A percentile compares a stretch with the other conserved stretches of the same genome.
Evolutionary conservation across 2,888 invertebrate species (phyloP).

Genomic region (Zeuzera pyrina): DNA sequence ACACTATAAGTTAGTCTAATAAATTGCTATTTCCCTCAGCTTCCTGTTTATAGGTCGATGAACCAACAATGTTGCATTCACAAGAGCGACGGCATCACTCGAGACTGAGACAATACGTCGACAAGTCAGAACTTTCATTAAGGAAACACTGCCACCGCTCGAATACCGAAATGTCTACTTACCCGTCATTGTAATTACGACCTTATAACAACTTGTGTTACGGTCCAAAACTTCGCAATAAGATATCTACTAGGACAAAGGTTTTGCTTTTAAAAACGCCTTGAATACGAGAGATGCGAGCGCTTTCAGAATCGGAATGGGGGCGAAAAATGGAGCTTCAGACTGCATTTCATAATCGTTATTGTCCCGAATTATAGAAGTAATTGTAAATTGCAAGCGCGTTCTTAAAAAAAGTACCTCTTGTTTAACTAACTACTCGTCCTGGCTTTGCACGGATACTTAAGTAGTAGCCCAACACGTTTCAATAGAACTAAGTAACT

Average conservation of each 20-base stretch:
- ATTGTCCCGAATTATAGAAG: too few species aligned
- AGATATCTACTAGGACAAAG: slow-evolving; percentile 20
- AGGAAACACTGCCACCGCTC: slow-evolving; percentile 29
- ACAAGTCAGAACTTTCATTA: slow-evolving; percentile 32
- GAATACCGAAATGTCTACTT: slow-evolving; percentile 21
- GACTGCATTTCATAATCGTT: too few species aligned
- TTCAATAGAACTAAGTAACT: neutral
- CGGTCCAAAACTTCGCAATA: slow-evolving; percentile 19
- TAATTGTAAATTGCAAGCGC: too few species aligned
- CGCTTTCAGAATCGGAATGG: slow-evolving; percentile 38
- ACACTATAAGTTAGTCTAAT: too few species aligned
- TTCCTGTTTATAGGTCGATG: slow-evolving; percentile 21
- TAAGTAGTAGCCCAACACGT: too few species aligned
- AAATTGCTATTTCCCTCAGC: neutral
- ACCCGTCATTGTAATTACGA: slow-evolving; percentile 14
- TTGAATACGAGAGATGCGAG: slow-evolving; percentile 30
- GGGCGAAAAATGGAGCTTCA: slow-evolving; percentile 34
- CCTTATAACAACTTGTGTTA: slow-evolving; percentile 16
- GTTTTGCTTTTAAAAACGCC: slow-evolving; percentile 47
- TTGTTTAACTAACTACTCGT: too few species aligned
- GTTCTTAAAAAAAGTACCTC: too few species aligned
- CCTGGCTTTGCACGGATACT: too few species aligned
- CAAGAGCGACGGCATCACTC: slow-evolving; percentile 17
- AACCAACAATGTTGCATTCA: slow-evolving; percentile 18
- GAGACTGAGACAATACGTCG: slow-evolving; percentile 22